Evolutionary conservation across 2,797 vertebrate genomes (phyloP), one percentile per base, ranked within the genome.

Genomic region (Oophaga sylvatica): DNA sequence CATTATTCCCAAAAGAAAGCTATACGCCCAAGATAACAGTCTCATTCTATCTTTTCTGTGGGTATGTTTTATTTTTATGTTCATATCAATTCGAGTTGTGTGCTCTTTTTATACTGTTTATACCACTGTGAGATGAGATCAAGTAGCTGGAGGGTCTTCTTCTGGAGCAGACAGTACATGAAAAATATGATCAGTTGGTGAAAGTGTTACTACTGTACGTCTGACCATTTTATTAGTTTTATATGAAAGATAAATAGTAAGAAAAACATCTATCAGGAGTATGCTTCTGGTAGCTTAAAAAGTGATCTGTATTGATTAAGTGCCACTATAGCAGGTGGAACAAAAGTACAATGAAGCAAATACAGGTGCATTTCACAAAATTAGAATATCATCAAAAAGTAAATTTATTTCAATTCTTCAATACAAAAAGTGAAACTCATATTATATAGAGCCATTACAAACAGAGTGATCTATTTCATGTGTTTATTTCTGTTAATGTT

Each of bases 11-110:
- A 65, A 82, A 57, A 60, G 5, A 63, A 73, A 67, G 11, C n/a
- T 82, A 41, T 76, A 77, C 4, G 56, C 16, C n/a, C 83, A 22
- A 20, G 29, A 60, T 84, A 84, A 62, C 53, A 56, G 60, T 84
- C 62, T 60, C 53, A 71, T 45, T 65, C 73, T 85, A 71, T 88
- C 67, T 26, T 87, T 60, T 62, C 53, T 78, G 20, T 81, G 80
- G 26, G 48, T 59, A 65, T 48, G 12, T 45, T 65, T 81, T 41
- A 31, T 17, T 82, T 53, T 77, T 53, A 76, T 31, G 17, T 5
- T 65, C 6, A 31, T 63, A 60, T 81, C 41, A 81, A 53, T 62
- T 35, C 35, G 41, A 80, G 19, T 41, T 73, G 1, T 73, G 19
- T 73, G 17, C 35, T 20, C 68, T 11, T 75, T 73, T 41, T 12